Percentiles rank a stretch among this genome's conserved stretches.
These are phyloP conservation scores for Notodromas monacha DNA, from an alignment of 2,888 invertebrate species.

Conservation along the genomic window DNA sequence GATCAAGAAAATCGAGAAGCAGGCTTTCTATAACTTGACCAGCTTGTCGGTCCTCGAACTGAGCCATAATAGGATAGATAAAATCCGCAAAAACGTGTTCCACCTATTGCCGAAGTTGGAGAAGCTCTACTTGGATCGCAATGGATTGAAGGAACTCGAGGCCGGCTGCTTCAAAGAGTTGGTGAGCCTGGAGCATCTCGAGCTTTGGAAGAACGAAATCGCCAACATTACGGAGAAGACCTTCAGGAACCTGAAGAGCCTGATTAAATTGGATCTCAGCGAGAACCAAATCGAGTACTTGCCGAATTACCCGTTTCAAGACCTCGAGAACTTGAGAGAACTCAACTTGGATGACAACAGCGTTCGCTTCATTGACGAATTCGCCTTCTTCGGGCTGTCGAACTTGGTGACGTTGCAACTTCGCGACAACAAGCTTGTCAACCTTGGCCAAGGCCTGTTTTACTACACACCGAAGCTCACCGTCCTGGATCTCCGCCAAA, in stretches of 20 bases:
- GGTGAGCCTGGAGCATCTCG: conserved; percentile 12
- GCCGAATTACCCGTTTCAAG: conserved; percentile 42
- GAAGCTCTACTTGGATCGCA: conserved; percentile 12
- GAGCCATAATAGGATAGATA: conserved; percentile 38
- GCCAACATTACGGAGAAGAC: conserved; percentile 25
- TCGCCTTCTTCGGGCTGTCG: conserved; percentile 39
- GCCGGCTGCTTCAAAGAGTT: conserved; percentile 13
- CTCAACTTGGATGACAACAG: conserved; percentile 25
- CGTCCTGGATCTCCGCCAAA: conserved; percentile 39
- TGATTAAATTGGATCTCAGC: conserved; percentile 36
- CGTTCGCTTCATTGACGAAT: conserved; percentile 31
- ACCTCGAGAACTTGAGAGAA: conserved; percentile 35
- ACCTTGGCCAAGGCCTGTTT: conserved; percentile 33
- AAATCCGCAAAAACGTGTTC: conserved; percentile 35
- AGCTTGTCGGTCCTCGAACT: conserved; percentile 32
- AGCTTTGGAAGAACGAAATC: conserved; percentile 25
- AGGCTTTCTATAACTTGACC: conserved; percentile 35
- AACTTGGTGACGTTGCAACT: conserved; percentile 34
- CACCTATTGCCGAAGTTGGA: conserved; percentile 28
- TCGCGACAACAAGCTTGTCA: conserved; percentile 37
- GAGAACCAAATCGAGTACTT: conserved; percentile 39
- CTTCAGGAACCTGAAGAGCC: conserved; percentile 27
- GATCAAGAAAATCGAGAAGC: conserved; percentile 29
- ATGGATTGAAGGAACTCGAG: conserved; percentile 12
- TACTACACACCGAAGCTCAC: conserved; percentile 34